These are phyloP conservation scores for Netelia melanura DNA, from an alignment of 2,888 invertebrate species.

Conservation along the genomic window DNA sequence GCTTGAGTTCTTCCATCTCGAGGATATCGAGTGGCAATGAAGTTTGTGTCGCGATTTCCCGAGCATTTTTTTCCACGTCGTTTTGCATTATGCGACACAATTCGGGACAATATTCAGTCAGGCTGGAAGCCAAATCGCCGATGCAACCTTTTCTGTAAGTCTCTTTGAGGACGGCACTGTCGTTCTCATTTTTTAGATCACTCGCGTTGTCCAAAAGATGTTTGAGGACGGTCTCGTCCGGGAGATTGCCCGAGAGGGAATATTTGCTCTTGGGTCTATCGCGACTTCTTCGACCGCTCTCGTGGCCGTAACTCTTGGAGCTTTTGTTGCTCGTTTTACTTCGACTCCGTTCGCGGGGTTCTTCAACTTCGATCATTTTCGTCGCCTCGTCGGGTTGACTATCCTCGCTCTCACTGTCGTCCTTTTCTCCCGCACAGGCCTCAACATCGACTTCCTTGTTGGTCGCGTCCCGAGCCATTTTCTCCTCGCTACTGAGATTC, in stretches of 20 bases:
- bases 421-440: conserved; percentile 75
- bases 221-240: conserved; percentile 79
- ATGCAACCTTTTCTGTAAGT: conserved; percentile 76
- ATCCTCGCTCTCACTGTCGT: conserved; percentile 79
- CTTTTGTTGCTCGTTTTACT: conserved; percentile 79
- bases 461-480: conserved; percentile 53
- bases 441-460: conserved; percentile 77
- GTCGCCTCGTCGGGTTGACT: conserved; percentile 81
- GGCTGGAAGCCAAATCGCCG: conserved; percentile 79
- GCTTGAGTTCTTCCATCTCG: conserved; percentile 83
- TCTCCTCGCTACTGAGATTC: conserved; percentile 79
- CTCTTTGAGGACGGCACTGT: conserved; percentile 73
- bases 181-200: conserved; percentile 76
- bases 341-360: conserved; percentile 75
- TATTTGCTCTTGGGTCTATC: conserved; percentile 80
- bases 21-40: conserved; percentile 82
- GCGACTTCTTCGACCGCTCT: conserved; percentile 73
- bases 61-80: conserved; percentile 75
- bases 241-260: conserved; percentile 69
- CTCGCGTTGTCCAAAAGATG: conserved; percentile 78
- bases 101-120: conserved; percentile 80
- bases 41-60: conserved; percentile 83
- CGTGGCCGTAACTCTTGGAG: conserved; percentile 70
- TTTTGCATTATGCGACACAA: conserved; percentile 77
- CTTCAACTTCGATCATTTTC: conserved; percentile 77